phyloP scores from a whole-genome alignment of 2,113 vertebrate species.

The Chlamydotis undulata region DNA sequence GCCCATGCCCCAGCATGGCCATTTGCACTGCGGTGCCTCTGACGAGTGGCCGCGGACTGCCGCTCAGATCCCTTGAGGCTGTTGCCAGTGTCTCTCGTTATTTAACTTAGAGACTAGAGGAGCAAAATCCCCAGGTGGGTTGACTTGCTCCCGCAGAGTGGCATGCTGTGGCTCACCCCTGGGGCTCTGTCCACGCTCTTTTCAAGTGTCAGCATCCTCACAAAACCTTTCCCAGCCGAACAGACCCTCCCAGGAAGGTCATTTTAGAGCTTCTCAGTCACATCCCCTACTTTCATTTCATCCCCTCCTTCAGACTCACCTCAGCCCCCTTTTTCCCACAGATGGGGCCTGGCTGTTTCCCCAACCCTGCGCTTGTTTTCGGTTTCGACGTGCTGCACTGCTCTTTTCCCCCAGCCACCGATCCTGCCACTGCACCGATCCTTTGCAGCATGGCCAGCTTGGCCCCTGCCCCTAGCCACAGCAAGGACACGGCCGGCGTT shows the following conservation, averaged over 20 bases:
- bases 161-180: background rate
- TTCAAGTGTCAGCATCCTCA: background rate
- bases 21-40: background rate
- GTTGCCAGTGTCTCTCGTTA: rapidly evolving
- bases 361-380: background rate
- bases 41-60: background rate
- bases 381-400: background rate
- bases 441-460: background rate
- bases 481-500: background rate
- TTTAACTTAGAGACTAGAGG: background rate
- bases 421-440: background rate
- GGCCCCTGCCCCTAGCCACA: background rate
- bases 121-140: rapidly evolving
- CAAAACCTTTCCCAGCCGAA: background rate
- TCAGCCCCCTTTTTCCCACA: background rate
- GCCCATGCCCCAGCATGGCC: background rate
- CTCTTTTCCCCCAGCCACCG: background rate
- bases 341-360: background rate
- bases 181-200: background rate
- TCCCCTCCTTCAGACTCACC: background rate
- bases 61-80: background rate
- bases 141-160: rapidly evolving
- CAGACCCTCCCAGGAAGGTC: background rate
- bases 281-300: background rate
- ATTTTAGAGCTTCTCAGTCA: background rate